These are phyloP conservation scores for Hiodon tergisus DNA, from an alignment of 2,113 vertebrate species.

Conservation along the genomic window DNA sequence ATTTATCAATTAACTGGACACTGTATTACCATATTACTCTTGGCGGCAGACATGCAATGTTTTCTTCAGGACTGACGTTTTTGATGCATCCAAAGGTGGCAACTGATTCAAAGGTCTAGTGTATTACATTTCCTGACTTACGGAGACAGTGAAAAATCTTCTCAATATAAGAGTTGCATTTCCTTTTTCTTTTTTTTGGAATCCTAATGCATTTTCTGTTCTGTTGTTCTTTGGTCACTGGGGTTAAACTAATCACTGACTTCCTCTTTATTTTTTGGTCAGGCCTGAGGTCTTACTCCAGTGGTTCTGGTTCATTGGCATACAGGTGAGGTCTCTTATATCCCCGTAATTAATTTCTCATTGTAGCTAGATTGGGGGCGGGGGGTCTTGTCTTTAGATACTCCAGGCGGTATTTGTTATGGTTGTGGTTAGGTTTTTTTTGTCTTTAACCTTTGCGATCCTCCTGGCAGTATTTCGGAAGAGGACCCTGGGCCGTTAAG, in stretches of 20 bases:
- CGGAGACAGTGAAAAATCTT: no score
- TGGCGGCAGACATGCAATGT: no score
- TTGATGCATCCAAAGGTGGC: no score
- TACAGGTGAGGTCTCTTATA: conserved; percentile 69
- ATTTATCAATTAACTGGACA: no score
- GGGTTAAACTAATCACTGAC: conserved; percentile 5
- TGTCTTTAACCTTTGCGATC: neutral
- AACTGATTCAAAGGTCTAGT: no score
- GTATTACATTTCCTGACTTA: no score
- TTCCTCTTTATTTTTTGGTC: conserved; percentile 34
- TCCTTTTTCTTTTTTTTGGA: no score
- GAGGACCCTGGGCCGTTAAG: conserved; percentile 75
- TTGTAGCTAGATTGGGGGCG: neutral
- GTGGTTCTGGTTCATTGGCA: conserved; percentile 62
- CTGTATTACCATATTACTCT: no score
- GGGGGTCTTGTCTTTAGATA: neutral
- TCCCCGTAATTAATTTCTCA: neutral
- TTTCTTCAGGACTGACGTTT: no score
- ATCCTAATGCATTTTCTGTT: no score
- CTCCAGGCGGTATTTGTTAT: neutral
- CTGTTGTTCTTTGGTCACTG: no score
- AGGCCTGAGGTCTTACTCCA: conserved; percentile 67
- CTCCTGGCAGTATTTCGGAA: conserved; percentile 74
- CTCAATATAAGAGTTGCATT: neutral
- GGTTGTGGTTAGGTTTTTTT: neutral